Percentiles rank a stretch among this genome's conserved stretches.
These are phyloP conservation scores for Tipula lateralis DNA, from an alignment of 2,888 invertebrate genomes.

Conservation along the genomic window DNA sequence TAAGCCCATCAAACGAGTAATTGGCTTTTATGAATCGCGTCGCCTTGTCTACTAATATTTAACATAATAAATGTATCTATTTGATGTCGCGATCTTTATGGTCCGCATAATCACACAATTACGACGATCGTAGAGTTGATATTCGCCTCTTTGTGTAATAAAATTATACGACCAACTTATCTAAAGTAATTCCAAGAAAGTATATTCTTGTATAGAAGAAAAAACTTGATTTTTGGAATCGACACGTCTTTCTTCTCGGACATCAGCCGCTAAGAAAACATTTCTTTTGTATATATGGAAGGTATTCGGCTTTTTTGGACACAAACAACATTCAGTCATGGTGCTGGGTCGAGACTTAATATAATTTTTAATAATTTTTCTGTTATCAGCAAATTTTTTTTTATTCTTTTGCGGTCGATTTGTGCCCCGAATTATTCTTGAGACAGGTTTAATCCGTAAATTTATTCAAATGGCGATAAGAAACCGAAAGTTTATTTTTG, in stretches of 20 bases:
- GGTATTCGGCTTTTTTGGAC: neutral
- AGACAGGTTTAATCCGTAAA: slow-evolving; percentile 24
- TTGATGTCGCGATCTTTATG: neutral
- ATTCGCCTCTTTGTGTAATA: neutral
- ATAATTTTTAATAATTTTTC: neutral
- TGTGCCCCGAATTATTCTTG: slow-evolving; percentile 9
- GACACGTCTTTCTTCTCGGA: neutral
- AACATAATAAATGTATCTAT: neutral
- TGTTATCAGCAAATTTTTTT: neutral
- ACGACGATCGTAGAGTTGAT: neutral
- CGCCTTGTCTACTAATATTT: neutral
- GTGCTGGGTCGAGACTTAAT: neutral
- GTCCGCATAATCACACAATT: neutral
- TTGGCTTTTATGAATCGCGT: too few relatives aligned
- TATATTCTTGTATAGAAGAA: neutral
- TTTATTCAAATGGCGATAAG: slow-evolving; percentile 11
- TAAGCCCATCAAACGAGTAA: too few relatives aligned
- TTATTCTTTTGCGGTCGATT: neutral
- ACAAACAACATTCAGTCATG: neutral
- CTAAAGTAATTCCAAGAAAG: neutral
- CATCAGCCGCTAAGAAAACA: neutral
- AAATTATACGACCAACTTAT: slow-evolving; percentile 6
- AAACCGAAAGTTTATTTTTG: neutral
- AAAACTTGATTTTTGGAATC: neutral
- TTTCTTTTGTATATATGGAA: neutral